A percentile compares a stretch with the other conserved stretches of the same genome.
Evolutionary conservation across 1,140 invertebrate genomes (phyloP).

Genomic region (Drosophila obscura): DNA sequence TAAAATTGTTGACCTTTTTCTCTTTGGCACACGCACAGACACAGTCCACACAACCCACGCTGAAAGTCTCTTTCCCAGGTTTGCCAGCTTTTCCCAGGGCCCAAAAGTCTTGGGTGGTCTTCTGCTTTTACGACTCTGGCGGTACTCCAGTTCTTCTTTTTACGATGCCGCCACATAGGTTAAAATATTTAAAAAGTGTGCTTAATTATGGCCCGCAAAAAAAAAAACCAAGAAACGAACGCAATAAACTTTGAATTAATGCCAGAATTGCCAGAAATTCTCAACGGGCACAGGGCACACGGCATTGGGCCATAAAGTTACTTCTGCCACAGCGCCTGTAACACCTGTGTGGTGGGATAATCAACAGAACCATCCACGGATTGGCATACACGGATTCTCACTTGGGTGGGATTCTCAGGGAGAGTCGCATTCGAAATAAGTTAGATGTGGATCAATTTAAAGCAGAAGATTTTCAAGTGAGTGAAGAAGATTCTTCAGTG

Average conservation of each 20-base stretch:
- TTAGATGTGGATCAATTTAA: neutral
- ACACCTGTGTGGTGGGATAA: constrained; percentile 1
- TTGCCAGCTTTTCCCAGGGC: constrained; percentile 16
- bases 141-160: constrained; percentile 62
- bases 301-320: constrained; percentile 48
- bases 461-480: no score
- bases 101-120: constrained; percentile 44
- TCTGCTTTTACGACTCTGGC: constrained; percentile 49
- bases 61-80: constrained; percentile 5
- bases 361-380: constrained; percentile 25
- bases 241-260: constrained; percentile 48
- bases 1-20: constrained; percentile 77
- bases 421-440: neutral
- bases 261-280: constrained; percentile 50
- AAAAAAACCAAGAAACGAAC: constrained; percentile 14
- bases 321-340: neutral
- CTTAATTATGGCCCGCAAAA: constrained; percentile 73
- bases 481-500: no score
- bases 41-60: neutral
- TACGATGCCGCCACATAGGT: constrained; percentile 64
- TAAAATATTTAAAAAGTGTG: constrained; percentile 77
- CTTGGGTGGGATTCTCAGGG: constrained; percentile 34
- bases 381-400: constrained; percentile 2
- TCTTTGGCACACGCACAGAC: constrained; percentile 50
- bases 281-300: constrained; percentile 34